A percentile compares a stretch with the other conserved stretches of the same genome.
Evolutionary conservation across 1,140 invertebrate species (phyloP).

Genomic region (Gryllus bimaculatus): DNA sequence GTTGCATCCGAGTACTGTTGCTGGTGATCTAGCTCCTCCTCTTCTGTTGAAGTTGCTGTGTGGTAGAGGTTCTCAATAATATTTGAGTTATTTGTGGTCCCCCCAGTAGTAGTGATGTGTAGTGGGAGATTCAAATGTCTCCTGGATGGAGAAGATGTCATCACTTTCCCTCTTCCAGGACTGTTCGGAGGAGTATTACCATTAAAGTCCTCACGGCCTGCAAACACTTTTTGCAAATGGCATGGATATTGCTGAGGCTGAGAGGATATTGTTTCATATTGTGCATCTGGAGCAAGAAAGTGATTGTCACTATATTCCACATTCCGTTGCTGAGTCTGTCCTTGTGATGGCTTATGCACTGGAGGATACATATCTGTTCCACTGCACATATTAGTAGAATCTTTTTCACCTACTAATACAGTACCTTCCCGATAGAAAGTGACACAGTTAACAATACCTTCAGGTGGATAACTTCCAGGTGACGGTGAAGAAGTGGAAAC

Average conservation of each 20-base stretch:
- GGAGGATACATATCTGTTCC: constrained; percentile 19
- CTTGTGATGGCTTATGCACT: constrained; percentile 23
- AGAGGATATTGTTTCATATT: constrained; percentile 49
- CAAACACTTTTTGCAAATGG: constrained; percentile 19
- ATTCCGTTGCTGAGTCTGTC: constrained; percentile 22
- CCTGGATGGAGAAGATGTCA: constrained; percentile 31
- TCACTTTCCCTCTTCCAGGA: constrained; percentile 23
- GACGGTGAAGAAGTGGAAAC: constrained; percentile 13
- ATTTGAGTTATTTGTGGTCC: constrained; percentile 22
- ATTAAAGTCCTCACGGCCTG: constrained; percentile 14
- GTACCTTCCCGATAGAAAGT: constrained; percentile 6
- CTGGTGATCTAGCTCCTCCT: constrained; percentile 30
- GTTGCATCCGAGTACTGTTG: constrained; percentile 32
- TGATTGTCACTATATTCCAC: constrained; percentile 22
- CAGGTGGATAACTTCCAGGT: constrained; percentile 12
- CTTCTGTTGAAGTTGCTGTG: constrained; percentile 26
- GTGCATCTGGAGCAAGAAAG: constrained; percentile 48
- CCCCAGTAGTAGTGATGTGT: constrained; percentile 24
- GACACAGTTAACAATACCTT: constrained; percentile 9
- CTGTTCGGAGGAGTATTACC: constrained; percentile 20
- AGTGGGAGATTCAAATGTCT: constrained; percentile 27
- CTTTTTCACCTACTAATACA: background rate
- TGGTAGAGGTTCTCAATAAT: constrained; percentile 21
- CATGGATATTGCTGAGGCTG: constrained; percentile 27
- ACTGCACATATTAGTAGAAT: background rate